phyloP scores from a whole-genome alignment of 2,888 invertebrate species.

The Laothoe populi region DNA sequence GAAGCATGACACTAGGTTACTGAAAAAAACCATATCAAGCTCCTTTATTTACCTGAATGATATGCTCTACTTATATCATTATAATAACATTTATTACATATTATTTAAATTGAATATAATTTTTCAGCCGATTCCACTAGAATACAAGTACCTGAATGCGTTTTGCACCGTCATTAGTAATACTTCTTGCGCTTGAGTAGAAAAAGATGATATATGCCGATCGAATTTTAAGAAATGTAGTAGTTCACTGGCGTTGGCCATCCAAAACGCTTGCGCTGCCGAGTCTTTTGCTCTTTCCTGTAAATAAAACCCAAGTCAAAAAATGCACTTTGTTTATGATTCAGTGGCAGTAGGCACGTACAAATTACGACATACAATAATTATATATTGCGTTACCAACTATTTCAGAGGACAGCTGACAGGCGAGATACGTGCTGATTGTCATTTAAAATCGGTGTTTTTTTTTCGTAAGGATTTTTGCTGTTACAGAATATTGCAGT shows the following conservation, averaged over 20 bases:
- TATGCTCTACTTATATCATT: too few species aligned
- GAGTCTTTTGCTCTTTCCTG: slow-evolving; percentile 94
- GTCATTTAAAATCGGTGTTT: too few species aligned
- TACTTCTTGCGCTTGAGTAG: slow-evolving; percentile 96
- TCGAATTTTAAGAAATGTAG: slow-evolving; percentile 98
- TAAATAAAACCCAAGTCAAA: slow-evolving; percentile 38
- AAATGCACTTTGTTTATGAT: background rate
- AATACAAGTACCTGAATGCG: slow-evolving; percentile 91
- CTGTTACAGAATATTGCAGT: too few species aligned
- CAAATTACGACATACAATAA: too few species aligned
- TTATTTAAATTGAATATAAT: too few species aligned
- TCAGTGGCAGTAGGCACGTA: too few species aligned
- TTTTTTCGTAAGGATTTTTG: too few species aligned
- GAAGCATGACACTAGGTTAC: slow-evolving; percentile 90
- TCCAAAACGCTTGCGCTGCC: slow-evolving; percentile 96
- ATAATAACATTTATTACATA: too few species aligned
- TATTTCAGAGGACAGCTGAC: background rate
- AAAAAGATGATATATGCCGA: slow-evolving; percentile 96
- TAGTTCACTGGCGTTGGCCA: slow-evolving; percentile 98
- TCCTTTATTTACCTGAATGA: background rate
- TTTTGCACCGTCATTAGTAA: slow-evolving; percentile 97
- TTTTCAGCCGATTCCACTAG: background rate
- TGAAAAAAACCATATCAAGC: slow-evolving; percentile 44
- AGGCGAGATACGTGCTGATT: background rate
- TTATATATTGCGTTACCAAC: too few species aligned